Base-by-base conservation (phyloP, 37 sponge, comb jelly and placozoan species). In the Spongia lamella region DNA sequence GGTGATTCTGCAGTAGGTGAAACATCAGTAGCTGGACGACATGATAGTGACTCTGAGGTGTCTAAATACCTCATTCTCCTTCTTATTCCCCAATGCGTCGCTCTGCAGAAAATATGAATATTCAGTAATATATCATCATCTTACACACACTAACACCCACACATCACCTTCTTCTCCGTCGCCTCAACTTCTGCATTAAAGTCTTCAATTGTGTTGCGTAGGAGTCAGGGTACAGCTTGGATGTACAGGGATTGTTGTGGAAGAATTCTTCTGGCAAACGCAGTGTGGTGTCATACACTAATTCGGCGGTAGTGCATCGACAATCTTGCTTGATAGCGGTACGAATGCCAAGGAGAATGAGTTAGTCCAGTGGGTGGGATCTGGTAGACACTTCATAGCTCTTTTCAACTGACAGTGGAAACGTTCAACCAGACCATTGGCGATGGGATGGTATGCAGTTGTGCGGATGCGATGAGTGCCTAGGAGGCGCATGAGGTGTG, bases 341-440 rank as follows among this genome's bases (percentile, higher is more conserved):
- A 24, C 72, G 62, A 22, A 80, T 61, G 25, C 81, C 64, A 24
- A 70, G 72, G 49, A 80, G 81, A 16, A 71, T 53, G 11, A 80
- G 49, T 22, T 71, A 72, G 26, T 61, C 81, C 81, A 77, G 20
- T 11, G 33, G 19, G 50, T 20, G 26, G 72, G 62, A 25, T 58
- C 33, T 58, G 72, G 73, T 61, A 25, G 39, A 17, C 68, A 66
- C 56, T 56, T 64, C 2, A 56, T 66, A 49, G 51, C 29, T 19
- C 79, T 26, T 50, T 72, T 67, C 22, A 81, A 71, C 50, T 87
- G 72, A 16, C 78, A 61, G 54, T 87, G 88, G 16, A 86, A 68
- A 32, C 70, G 53, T 56, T 81, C 76, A 27, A 87, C 72, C 83
- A 87, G 69, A 34, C 87, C 83, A 33, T 87, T 81, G 59, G 88